A percentile compares a stretch with the other conserved stretches of the same genome.
These are phyloP conservation scores for Gerris buenoi DNA, from an alignment of 1,140 invertebrate species.

Conservation along the genomic window DNA sequence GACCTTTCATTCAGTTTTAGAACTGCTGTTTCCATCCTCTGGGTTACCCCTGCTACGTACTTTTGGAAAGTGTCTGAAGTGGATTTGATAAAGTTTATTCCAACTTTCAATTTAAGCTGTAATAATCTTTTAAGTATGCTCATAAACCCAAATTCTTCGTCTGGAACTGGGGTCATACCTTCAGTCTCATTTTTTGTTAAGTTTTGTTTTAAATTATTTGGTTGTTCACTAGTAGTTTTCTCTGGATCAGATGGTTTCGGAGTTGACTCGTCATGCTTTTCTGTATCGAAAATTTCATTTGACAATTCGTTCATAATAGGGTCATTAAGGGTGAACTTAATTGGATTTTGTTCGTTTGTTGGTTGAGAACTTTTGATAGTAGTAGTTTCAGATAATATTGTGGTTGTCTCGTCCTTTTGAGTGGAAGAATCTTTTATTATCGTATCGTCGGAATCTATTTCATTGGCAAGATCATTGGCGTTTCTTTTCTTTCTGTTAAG, in stretches of 20 bases:
- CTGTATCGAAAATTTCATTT: background rate
- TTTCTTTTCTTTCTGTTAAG: slow-evolving; percentile 14
- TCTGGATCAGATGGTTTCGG: slow-evolving; percentile 4
- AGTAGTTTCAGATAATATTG: slow-evolving; percentile 15
- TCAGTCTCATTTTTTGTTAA: background rate
- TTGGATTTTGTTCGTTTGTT: background rate
- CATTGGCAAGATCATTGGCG: slow-evolving; percentile 14
- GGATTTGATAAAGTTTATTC: slow-evolving; percentile 33
- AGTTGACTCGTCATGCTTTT: slow-evolving; percentile 6
- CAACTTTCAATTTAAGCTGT: slow-evolving; percentile 35
- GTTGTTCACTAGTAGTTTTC: background rate
- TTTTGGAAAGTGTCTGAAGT: slow-evolving; percentile 35
- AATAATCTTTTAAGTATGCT: slow-evolving; percentile 33
- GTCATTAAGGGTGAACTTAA: background rate
- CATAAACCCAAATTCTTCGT: slow-evolving; percentile 30
- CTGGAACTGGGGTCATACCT: slow-evolving; percentile 13
- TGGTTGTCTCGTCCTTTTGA: background rate
- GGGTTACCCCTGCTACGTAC: slow-evolving; percentile 35
- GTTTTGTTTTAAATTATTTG: background rate
- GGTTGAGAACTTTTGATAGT: slow-evolving; percentile 18
- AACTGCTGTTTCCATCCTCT: slow-evolving; percentile 30
- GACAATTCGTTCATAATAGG: background rate
- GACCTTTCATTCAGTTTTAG: slow-evolving; percentile 18
- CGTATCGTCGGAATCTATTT: slow-evolving; percentile 16
- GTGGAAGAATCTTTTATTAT: slow-evolving; percentile 10